Conservation (phyloP, 2,113 vertebrate genomes). For the Collichthys lucidus region DNA sequence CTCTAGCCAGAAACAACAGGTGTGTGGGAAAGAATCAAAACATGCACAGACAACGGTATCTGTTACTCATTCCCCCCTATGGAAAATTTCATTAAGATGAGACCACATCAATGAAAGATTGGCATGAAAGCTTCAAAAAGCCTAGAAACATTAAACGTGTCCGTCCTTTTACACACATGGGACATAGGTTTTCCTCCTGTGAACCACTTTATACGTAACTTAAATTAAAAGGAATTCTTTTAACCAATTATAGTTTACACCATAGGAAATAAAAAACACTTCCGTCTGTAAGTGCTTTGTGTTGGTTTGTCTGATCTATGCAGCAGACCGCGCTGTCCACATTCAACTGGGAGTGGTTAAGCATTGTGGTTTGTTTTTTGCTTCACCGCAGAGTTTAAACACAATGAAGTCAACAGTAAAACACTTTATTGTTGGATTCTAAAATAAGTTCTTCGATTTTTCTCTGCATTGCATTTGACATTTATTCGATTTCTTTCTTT, state of each 20-base stretch:
- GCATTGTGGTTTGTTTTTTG: conserved; percentile 46
- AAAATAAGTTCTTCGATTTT: conserved; percentile 5
- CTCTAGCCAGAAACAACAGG: conserved; percentile 69
- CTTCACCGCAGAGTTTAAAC: conserved; percentile 44
- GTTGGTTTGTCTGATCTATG: conserved; percentile 61
- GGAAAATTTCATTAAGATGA: conserved; percentile 60
- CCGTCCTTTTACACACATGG: background rate
- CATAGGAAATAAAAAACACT: conserved; percentile 41
- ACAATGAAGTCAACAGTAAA: conserved; percentile 37
- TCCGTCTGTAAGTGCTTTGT: conserved; percentile 34
- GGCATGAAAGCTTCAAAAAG: conserved; percentile 51
- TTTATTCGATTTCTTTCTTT: conserved; percentile 18
- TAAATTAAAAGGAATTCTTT: conserved; percentile 59
- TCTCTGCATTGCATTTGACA: background rate
- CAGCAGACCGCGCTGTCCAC: background rate
- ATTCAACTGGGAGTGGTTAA: conserved; percentile 40
- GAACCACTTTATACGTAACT: conserved; percentile 29
- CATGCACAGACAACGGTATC: conserved; percentile 14
- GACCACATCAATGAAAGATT: conserved; percentile 57
- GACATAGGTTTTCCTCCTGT: conserved; percentile 13
- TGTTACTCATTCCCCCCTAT: conserved; percentile 51
- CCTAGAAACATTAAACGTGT: conserved; percentile 10
- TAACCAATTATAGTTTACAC: conserved; percentile 36
- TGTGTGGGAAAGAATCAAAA: conserved; percentile 49
- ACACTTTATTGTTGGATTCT: conserved; percentile 44